phyloP scores from a whole-genome alignment of 1,140 invertebrate species.

The Drosophila nikananu region DNA sequence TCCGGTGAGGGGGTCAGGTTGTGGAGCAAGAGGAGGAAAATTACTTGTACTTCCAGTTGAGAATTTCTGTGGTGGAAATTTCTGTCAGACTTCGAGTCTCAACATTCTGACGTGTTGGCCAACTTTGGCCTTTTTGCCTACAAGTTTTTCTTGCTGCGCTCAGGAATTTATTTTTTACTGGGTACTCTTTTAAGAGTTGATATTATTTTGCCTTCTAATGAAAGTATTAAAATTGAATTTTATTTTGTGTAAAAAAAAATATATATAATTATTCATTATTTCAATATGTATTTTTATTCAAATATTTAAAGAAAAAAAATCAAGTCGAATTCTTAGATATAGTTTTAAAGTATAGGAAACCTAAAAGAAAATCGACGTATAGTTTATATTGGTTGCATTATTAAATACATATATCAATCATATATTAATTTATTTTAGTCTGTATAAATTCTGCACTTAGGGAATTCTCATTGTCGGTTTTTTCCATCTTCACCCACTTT shows the following conservation, averaged over 20 bases:
- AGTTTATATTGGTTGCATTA: no score
- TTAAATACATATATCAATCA: neutral
- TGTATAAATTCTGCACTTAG: neutral
- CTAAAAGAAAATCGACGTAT: no score
- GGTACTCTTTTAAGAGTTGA: neutral
- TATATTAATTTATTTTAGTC: neutral
- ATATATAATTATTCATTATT: no score
- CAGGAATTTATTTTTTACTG: neutral
- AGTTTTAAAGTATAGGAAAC: neutral
- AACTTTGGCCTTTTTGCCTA: constrained; percentile 31
- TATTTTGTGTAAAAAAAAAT: no score
- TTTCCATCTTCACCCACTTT: no score
- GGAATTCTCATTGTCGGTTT: neutral
- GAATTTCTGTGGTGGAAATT: constrained; percentile 20
- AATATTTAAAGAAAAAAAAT: no score
- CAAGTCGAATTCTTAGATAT: no score
- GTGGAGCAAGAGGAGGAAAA: neutral
- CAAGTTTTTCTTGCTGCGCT: neutral
- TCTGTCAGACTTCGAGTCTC: constrained; percentile 1
- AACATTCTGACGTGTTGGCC: constrained; percentile 20
- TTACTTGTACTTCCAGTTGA: neutral
- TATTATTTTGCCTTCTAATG: neutral
- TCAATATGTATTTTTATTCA: no score
- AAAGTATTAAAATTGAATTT: no score
- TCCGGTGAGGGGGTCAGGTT: neutral